Conservation (phyloP, 2,113 vertebrate species). For the Thamnophis sirtalis region DNA sequence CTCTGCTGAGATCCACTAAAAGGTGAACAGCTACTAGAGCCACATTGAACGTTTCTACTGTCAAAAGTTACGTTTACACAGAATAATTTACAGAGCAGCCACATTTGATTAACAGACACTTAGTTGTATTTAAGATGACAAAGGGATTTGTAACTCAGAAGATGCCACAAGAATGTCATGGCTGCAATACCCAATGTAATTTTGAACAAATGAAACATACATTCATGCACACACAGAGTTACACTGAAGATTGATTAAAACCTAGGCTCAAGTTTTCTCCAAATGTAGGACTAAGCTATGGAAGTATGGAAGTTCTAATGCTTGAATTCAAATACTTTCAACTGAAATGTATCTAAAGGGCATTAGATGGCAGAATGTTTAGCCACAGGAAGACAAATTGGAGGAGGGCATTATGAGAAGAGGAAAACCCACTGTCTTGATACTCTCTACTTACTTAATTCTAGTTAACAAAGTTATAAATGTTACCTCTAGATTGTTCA, state of each 20-base stretch:
- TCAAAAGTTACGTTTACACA: neutral
- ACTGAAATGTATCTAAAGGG: neutral
- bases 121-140: neutral
- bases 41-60: neutral
- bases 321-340: neutral
- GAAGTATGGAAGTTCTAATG: neutral
- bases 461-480: neutral
- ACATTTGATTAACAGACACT: neutral
- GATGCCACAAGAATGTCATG: neutral
- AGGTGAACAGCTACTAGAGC: neutral
- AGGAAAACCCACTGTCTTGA: neutral
- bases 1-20: neutral
- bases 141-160: neutral
- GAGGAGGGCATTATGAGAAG: neutral
- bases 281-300: neutral
- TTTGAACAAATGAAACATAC: neutral
- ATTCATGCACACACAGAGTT: neutral
- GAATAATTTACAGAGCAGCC: neutral
- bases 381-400: neutral
- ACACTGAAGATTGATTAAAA: neutral
- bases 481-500: neutral
- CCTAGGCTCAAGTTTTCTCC: neutral
- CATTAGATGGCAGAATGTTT: neutral
- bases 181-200: neutral
- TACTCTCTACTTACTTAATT: neutral